Evolutionary conservation across 2,113 vertebrate genomes (phyloP).

Genomic region (Dicrurus megarhynchus): DNA sequence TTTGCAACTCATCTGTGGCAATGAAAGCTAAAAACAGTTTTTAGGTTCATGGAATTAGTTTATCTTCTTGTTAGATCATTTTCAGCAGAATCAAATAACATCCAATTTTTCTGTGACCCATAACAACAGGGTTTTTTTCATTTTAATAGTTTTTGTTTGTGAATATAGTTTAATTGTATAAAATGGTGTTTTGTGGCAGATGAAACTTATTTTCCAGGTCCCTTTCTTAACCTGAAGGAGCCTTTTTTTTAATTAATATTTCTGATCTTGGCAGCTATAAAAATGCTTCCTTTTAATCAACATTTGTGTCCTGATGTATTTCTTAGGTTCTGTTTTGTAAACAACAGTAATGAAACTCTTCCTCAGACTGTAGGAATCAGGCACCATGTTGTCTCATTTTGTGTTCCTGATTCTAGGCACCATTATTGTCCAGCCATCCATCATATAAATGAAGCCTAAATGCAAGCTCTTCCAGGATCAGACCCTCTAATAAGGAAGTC

Average conservation of each 20-base stretch:
- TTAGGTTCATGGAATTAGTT: not conserved
- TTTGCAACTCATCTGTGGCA: not conserved
- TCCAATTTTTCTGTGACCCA: not conserved
- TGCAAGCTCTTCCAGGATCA: not conserved
- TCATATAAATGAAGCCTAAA: not conserved
- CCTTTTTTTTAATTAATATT: not conserved
- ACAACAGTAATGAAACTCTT: not conserved
- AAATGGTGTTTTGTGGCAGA: not conserved
- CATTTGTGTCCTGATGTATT: not conserved
- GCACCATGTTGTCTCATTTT: not conserved
- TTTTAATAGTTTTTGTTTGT: not conserved
- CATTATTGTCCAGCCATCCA: not conserved
- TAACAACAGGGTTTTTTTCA: not conserved
- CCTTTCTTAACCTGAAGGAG: not conserved
- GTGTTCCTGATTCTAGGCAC: not conserved
- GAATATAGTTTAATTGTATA: not conserved
- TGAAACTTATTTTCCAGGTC: not conserved
- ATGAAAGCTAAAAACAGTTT: not conserved
- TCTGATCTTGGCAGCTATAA: not conserved
- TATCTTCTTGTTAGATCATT: not conserved
- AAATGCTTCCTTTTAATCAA: not conserved
- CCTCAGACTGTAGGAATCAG: not conserved
- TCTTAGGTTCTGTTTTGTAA: not conserved
- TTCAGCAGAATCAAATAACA: not conserved
- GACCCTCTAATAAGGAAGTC: not conserved